These are phyloP conservation scores for Patella pellucida DNA, from an alignment of 2,888 invertebrate genomes.

Conservation along the genomic window DNA sequence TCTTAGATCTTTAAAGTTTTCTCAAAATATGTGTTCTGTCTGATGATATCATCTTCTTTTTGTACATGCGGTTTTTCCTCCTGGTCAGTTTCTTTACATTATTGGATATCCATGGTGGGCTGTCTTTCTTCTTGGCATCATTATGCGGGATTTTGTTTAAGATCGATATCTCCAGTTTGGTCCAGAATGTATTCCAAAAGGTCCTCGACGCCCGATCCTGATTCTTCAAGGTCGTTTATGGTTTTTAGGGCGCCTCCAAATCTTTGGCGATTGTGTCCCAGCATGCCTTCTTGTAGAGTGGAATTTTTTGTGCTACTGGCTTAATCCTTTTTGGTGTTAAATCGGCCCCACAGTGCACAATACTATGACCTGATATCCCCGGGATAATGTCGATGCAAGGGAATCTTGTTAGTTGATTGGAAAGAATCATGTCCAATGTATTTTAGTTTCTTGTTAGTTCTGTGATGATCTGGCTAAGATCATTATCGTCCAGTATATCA, in stretches of 20 bases:
- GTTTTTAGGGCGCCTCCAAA: conserved; percentile 22
- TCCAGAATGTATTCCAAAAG: conserved; percentile 19
- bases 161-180: conserved; percentile 15
- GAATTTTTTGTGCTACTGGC: conserved; percentile 24
- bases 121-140: conserved; percentile 24
- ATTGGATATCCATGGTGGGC: conserved; percentile 27
- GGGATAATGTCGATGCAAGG: no score
- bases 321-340: background rate
- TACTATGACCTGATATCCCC: no score
- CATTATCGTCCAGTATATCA: no score
- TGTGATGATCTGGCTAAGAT: no score
- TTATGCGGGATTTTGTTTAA: conserved; percentile 23
- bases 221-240: background rate
- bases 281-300: conserved; percentile 34
- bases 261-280: conserved; percentile 29
- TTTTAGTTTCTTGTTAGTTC: no score
- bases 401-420: no score
- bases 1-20: no score
- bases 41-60: background rate
- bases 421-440: no score
- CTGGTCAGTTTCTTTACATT: conserved; percentile 25
- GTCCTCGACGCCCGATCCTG: background rate
- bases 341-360: conserved; percentile 14
- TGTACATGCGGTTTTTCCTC: conserved; percentile 22
- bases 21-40: no score